A percentile compares a stretch with the other conserved stretches of the same genome.
Conservation (phyloP, 2,797 vertebrate genomes). For the Nyctibius grandis region DNA sequence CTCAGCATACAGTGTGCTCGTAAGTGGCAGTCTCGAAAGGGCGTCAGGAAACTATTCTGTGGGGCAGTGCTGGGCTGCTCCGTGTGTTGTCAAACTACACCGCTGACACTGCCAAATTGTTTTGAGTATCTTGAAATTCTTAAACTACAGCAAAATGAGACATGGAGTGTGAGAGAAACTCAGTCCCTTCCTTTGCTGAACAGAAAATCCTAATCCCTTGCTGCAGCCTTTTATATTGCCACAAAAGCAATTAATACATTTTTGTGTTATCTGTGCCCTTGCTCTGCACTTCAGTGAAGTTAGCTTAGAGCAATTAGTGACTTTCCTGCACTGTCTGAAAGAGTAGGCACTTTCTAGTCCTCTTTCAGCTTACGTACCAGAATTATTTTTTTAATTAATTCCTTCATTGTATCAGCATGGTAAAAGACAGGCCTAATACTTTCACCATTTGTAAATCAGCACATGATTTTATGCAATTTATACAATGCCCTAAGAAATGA, state of each 20-base stretch:
- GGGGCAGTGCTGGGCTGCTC: conserved; percentile 19
- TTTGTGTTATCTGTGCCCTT: conserved; percentile 39
- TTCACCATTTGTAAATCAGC: not conserved
- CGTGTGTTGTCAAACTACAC: not conserved
- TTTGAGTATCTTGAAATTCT: conserved; percentile 21
- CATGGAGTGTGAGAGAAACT: not conserved
- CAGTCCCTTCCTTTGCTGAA: conserved; percentile 26
- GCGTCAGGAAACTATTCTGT: not conserved
- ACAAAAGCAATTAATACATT: conserved; percentile 44
- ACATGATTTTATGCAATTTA: not conserved
- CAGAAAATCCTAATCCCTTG: conserved; percentile 49
- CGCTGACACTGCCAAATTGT: conserved; percentile 12
- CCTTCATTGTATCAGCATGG: conserved; percentile 26
- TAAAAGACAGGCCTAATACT: not conserved
- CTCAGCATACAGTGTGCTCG: not conserved
- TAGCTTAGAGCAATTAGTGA: conserved; percentile 41
- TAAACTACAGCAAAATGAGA: conserved; percentile 26
- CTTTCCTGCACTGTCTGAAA: conserved; percentile 36
- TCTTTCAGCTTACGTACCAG: conserved; percentile 29
- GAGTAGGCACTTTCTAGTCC: conserved; percentile 3
- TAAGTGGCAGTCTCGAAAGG: conserved; percentile 31
- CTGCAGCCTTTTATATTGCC: conserved; percentile 12
- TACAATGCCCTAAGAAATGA: not conserved
- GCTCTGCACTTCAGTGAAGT: conserved; percentile 34
- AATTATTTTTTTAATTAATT: conserved; percentile 54